Evolutionary conservation across 2,797 vertebrate species (phyloP), one percentile per base, ranked within the genome.

Genomic region (Phoeniculus purpureus): DNA sequence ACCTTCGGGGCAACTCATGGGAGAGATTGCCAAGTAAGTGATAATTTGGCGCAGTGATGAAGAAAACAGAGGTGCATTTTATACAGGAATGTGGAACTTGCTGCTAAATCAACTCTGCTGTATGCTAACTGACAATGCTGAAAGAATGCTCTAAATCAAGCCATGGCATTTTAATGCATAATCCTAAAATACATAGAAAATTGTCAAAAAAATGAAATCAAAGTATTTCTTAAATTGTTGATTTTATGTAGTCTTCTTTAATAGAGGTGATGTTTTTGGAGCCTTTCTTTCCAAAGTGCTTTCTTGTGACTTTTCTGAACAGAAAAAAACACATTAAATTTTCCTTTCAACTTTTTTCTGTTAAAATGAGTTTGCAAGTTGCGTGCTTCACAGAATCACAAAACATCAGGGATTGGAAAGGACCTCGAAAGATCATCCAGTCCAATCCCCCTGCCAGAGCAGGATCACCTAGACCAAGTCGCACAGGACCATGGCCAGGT

Each of bases 1-100:
- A 97, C 99, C 99, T 94, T 99, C 99, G 29, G 99, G 99, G 96
- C 99, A 99, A 87, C 97, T 98, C 95, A 99, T 99, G 99, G 98
- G 97, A 97, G 99, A 99, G 96, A 99, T 99, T 93, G 98, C 99
- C 89, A 99, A 98, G 99, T 99, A 98, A 98, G 98, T 98, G 96
- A 98, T 98, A 97, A 97, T 97, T 97, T 97, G 97, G 96, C 93
- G 97, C 95, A 94, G 95, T 93, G 94, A 96, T 95, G 95, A 96
- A 96, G 97, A 94, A 97, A 96, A 96, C 95, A 95, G 95, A 94
- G 92, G 94, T 92, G 68, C 83, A 76, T 97, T 94, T 97, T 90
- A 94, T 87, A 85, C 29, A 88, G 83, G 94, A 95, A 96, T 92
- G 51, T 85, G 72, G 95, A 94, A 93, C 94, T 93, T 96, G 62